Percentiles rank a stretch among this genome's conserved stretches.
phyloP scores from a whole-genome alignment of 2,113 vertebrate species.

The Esox niger region DNA sequence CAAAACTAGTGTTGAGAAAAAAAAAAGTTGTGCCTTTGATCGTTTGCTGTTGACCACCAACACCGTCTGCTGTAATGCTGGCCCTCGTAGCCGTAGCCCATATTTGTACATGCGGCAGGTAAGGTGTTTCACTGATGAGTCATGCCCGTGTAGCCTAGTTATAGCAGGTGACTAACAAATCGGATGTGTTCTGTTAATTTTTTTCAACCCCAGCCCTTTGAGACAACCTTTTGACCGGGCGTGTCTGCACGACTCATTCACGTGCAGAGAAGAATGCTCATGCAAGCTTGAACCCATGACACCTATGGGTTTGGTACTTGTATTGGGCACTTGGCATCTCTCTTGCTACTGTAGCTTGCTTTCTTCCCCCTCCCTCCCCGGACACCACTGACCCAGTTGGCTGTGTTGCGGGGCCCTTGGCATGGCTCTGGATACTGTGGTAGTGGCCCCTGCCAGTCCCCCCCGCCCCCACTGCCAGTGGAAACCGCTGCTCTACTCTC shows the following conservation, averaged over 20 bases:
- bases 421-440: slow-evolving; percentile 50
- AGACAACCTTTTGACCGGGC: slow-evolving; percentile 13
- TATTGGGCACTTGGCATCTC: too few relatives aligned
- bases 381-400: slow-evolving; percentile 66
- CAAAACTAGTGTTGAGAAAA: too few relatives aligned
- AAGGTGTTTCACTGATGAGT: neutral
- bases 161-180: neutral
- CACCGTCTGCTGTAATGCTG: too few relatives aligned
- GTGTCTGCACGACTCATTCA: too few relatives aligned
- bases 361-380: slow-evolving; percentile 8
- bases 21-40: too few relatives aligned
- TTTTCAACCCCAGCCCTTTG: slow-evolving; percentile 13
- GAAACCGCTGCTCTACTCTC: slow-evolving; percentile 44
- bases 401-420: slow-evolving; percentile 45
- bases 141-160: neutral
- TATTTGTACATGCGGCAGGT: neutral
- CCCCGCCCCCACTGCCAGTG: slow-evolving; percentile 39
- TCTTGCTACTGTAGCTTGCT: neutral
- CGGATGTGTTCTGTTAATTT: slow-evolving; percentile 8
- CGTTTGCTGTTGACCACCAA: too few relatives aligned
- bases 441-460: slow-evolving; percentile 40
- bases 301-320: too few relatives aligned
- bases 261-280: too few relatives aligned
- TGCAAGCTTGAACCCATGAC: too few relatives aligned
- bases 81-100: too few relatives aligned